Percentiles rank a stretch among this genome's conserved stretches.
These are phyloP conservation scores for Amblyopsis hoosieri DNA, from an alignment of 2,797 vertebrate genomes.

Conservation along the genomic window DNA sequence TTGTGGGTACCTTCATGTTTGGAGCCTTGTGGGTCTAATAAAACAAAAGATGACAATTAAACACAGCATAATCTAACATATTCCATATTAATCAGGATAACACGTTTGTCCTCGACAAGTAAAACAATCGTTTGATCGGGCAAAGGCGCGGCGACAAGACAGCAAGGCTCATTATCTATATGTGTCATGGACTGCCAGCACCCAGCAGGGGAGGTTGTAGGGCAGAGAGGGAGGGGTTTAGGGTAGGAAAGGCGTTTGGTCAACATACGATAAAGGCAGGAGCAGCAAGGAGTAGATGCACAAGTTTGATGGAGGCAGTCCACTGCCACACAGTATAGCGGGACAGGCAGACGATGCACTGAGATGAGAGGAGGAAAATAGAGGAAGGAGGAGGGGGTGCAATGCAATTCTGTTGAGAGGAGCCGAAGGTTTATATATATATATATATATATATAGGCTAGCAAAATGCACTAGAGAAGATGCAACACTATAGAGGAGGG, in stretches of 20 bases:
- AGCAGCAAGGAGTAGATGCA: conserved; percentile 76
- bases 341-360: conserved; percentile 75
- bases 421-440: conserved; percentile 56
- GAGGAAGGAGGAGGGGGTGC: conserved; percentile 56
- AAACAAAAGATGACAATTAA: conserved; percentile 86
- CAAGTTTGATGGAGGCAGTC: conserved; percentile 65
- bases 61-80: conserved; percentile 81
- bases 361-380: conserved; percentile 56
- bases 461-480: conserved; percentile 82
- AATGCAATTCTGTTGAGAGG: conserved; percentile 77
- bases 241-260: conserved; percentile 37
- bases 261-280: conserved; percentile 77
- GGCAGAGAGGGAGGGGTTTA: conserved; percentile 23
- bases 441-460: conserved; percentile 43
- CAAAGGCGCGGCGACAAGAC: conserved; percentile 68
- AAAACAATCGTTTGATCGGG: conserved; percentile 75
- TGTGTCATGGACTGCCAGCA: conserved; percentile 76
- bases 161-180: conserved; percentile 73
- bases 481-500: conserved; percentile 70
- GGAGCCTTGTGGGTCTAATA: conserved; percentile 86
- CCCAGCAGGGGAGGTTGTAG: conserved; percentile 61
- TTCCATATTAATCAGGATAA: conserved; percentile 57
- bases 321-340: conserved; percentile 74
- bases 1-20: conserved; percentile 86
- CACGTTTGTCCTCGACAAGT: conserved; percentile 72